These are phyloP conservation scores for Regulus satrapa DNA, from an alignment of 2,113 vertebrate species.

Conservation along the genomic window DNA sequence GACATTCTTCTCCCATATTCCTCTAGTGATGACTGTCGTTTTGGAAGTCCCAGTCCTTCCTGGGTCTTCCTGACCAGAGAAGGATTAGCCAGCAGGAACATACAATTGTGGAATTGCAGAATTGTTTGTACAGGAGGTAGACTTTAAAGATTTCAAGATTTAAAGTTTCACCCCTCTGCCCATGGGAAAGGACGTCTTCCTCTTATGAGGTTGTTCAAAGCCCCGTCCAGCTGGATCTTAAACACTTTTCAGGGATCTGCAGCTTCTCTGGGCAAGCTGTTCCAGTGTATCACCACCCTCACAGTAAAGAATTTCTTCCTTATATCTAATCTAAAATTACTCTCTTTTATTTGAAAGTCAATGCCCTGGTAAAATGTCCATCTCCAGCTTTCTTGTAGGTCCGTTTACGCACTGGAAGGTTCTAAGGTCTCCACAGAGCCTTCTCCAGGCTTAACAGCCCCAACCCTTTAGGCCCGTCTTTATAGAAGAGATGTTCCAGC, in stretches of 20 bases:
- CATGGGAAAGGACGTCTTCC: background rate
- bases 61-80: background rate
- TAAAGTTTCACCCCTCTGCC: background rate
- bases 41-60: background rate
- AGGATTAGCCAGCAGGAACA: background rate
- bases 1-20: background rate
- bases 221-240: accelerated
- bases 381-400: background rate
- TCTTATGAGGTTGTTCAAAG: background rate
- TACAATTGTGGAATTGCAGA: background rate
- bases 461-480: background rate
- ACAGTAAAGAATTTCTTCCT: background rate
- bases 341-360: background rate
- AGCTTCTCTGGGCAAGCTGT: background rate
- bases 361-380: background rate
- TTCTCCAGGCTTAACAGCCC: background rate
- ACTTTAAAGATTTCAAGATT: background rate
- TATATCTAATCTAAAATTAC: background rate
- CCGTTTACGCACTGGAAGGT: background rate
- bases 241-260: background rate
- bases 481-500: background rate
- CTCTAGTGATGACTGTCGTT: background rate
- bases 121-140: background rate
- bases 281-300: background rate
- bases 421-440: background rate